A percentile compares a stretch with the other conserved stretches of the same genome.
Evolutionary conservation across 2,888 invertebrate species (phyloP).

Genomic region (Heterodera filipjevi): DNA sequence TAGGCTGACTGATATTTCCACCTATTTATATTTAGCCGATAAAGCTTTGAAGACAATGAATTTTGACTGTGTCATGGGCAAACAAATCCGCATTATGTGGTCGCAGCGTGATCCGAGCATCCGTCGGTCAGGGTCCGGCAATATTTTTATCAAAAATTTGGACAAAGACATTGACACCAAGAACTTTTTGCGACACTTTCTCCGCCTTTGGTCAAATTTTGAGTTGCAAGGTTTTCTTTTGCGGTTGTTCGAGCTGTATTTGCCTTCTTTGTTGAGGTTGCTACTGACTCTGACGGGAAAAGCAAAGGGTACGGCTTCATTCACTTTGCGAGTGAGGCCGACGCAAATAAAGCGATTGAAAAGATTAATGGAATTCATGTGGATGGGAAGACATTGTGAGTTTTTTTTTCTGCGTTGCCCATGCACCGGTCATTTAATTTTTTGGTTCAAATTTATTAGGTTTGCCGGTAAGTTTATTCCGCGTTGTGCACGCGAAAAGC

Average conservation of each 20-base stretch:
- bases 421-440: no score
- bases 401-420: slow-evolving; percentile 36
- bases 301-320: slow-evolving; percentile 69
- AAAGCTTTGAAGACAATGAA: slow-evolving; percentile 99
- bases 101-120: slow-evolving; percentile 93
- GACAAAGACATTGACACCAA: slow-evolving; percentile 98
- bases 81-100: slow-evolving; percentile 99
- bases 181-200: slow-evolving; percentile 98
- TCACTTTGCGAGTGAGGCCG: slow-evolving; percentile 64
- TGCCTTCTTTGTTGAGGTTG: slow-evolving; percentile 71
- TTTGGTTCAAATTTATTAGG: slow-evolving; percentile 59
- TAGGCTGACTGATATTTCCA: slow-evolving; percentile 56
- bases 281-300: slow-evolving; percentile 68
- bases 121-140: slow-evolving; percentile 96
- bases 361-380: slow-evolving; percentile 98
- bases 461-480: slow-evolving; percentile 97
- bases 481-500: slow-evolving; percentile 95
- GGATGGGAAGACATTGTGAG: slow-evolving; percentile 87
- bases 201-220: slow-evolving; percentile 97
- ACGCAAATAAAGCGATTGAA: slow-evolving; percentile 81
- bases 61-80: slow-evolving; percentile 93
- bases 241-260: background rate
- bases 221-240: slow-evolving; percentile 81
- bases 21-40: slow-evolving; percentile 75
- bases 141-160: slow-evolving; percentile 98